phyloP scores from a whole-genome alignment of 2,113 vertebrate species.

The Erythrolamprus reginae region DNA sequence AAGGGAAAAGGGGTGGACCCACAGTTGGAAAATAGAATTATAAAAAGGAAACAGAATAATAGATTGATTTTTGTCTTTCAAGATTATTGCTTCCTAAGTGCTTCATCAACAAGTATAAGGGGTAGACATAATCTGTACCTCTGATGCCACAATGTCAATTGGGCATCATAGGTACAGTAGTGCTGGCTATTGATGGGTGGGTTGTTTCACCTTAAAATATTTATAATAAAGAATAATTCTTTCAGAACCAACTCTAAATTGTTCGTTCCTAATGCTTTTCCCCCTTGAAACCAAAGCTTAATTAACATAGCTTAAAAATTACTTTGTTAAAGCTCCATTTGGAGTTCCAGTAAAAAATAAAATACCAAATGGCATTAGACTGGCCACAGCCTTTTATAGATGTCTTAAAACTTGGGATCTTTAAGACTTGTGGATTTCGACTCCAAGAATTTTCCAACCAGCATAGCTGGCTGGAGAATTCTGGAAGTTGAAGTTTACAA shows the following conservation, averaged over 20 bases:
- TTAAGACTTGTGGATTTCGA: too few relatives aligned
- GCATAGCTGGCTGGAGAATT: too few relatives aligned
- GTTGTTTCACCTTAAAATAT: not conserved
- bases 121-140: too few relatives aligned
- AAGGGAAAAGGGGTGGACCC: not conserved
- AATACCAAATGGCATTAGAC: not conserved
- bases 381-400: too few relatives aligned
- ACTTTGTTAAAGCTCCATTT: not conserved
- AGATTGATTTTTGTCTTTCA: not conserved
- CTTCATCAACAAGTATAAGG: not conserved
- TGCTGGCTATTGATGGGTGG: not conserved
- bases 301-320: too few relatives aligned
- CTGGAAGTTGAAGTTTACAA: too few relatives aligned
- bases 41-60: not conserved
- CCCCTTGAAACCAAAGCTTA: too few relatives aligned
- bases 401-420: too few relatives aligned
- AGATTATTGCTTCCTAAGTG: not conserved
- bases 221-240: not conserved
- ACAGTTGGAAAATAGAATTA: not conserved
- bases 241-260: not conserved
- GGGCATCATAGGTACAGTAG: not conserved
- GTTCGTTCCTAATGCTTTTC: not conserved
- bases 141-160: too few relatives aligned
- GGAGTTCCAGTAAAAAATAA: not conserved
- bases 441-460: too few relatives aligned